These are phyloP conservation scores for Latrodectus geometricus DNA, from an alignment of 1,140 invertebrate species.

Conservation along the genomic window DNA sequence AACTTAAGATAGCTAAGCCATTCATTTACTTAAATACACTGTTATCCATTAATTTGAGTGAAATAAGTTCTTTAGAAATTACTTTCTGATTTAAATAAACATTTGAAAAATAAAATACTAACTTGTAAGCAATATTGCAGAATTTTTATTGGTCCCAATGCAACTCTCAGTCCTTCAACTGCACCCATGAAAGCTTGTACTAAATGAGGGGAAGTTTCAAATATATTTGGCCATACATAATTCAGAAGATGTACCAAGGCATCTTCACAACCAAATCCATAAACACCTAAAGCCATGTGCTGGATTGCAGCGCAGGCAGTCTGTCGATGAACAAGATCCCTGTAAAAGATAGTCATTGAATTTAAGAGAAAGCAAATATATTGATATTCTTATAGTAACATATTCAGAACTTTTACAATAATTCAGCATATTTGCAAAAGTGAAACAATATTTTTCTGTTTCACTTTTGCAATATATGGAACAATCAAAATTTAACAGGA, in stretches of 20 bases:
- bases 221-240: conserved; percentile 99
- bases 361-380: too few relatives aligned
- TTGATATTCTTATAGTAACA: neutral
- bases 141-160: conserved; percentile 95
- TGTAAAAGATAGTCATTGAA: conserved; percentile 68
- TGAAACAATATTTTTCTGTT: neutral
- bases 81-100: too few relatives aligned
- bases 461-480: neutral
- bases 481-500: too few relatives aligned
- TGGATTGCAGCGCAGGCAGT: conserved; percentile 99
- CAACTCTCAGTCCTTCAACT: conserved; percentile 95
- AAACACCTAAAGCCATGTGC: conserved; percentile 98
- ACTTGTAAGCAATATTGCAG: conserved; percentile 95
- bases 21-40: too few relatives aligned
- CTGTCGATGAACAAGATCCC: conserved; percentile 98
- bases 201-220: conserved; percentile 99
- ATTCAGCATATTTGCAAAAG: neutral
- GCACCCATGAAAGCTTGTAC: conserved; percentile 99
- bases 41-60: too few relatives aligned
- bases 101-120: conserved; percentile 50
- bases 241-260: conserved; percentile 96
- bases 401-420: neutral
- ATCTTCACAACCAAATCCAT: conserved; percentile 99
- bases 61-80: too few relatives aligned
- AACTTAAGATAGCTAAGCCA: too few relatives aligned